Conservation (phyloP, 2,797 vertebrate genomes). For the Lycodopsis pacificus region DNA sequence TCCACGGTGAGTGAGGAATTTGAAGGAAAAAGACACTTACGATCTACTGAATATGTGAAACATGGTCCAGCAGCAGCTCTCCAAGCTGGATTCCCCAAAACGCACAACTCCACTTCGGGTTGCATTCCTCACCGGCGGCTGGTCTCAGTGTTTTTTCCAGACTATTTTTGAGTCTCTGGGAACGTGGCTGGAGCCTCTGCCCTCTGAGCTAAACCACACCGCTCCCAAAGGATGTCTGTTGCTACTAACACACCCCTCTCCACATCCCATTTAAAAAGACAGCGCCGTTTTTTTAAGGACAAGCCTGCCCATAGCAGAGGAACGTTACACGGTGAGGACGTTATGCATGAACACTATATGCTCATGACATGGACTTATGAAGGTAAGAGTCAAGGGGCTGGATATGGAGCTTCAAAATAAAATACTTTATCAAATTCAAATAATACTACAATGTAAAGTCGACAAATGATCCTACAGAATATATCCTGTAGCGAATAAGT, state of each 20-base stretch:
- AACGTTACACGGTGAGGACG: conserved; percentile 38
- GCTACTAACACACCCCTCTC: conserved; percentile 84
- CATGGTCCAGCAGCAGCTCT: conserved; percentile 72
- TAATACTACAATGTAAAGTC: neutral
- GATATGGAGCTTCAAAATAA: neutral
- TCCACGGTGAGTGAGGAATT: conserved; percentile 36
- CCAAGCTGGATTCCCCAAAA: conserved; percentile 53
- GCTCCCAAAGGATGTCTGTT: conserved; percentile 80
- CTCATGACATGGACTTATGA: neutral
- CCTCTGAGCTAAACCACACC: conserved; percentile 76
- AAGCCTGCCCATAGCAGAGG: conserved; percentile 14
- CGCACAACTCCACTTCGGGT: conserved; percentile 51
- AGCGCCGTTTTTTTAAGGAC: conserved; percentile 55
- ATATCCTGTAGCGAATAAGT: neutral
- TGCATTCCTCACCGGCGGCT: conserved; percentile 74
- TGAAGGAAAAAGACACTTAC: conserved; percentile 72
- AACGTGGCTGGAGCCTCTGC: conserved; percentile 78
- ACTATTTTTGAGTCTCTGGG: conserved; percentile 83
- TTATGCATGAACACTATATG: neutral
- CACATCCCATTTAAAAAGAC: conserved; percentile 86
- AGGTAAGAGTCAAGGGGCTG: neutral
- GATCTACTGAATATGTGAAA: conserved; percentile 82
- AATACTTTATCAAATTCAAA: neutral
- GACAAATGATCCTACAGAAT: neutral
- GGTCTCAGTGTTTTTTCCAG: conserved; percentile 66